Conservation (phyloP, 2,113 vertebrate species). For the Passer domesticus region DNA sequence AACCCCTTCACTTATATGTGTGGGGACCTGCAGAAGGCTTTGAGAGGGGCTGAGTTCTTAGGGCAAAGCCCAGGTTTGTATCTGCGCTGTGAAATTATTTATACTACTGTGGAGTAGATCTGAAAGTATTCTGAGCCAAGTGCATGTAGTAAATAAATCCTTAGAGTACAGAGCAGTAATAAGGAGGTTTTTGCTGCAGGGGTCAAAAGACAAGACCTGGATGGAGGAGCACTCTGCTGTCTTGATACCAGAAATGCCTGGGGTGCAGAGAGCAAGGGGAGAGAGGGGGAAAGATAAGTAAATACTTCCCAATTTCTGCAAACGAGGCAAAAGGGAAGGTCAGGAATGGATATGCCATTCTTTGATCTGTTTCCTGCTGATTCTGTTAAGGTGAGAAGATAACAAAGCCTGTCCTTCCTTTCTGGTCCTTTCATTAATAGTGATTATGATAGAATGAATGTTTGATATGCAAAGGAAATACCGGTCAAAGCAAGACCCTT, state of each 20-base stretch:
- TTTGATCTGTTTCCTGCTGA: background rate
- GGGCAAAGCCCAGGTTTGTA: background rate
- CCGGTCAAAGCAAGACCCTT: background rate
- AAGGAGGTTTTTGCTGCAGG: background rate
- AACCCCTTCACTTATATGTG: background rate
- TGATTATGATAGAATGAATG: background rate
- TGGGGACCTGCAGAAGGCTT: background rate
- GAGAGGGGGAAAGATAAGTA: background rate
- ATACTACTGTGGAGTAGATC: background rate
- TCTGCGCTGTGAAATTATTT: conserved; percentile 30
- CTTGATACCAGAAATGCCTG: background rate
- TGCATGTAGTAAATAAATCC: background rate
- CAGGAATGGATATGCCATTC: background rate
- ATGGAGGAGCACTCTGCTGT: background rate
- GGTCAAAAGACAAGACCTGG: background rate
- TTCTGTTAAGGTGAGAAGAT: background rate
- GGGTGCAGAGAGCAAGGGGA: background rate
- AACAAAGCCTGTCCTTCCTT: background rate
- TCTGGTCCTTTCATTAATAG: background rate
- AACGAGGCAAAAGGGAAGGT: background rate
- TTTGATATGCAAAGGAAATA: background rate
- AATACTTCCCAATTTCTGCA: background rate
- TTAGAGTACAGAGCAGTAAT: background rate
- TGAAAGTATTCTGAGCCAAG: background rate
- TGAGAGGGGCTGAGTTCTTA: background rate